Conservation (phyloP, 2,113 vertebrate genomes). For the Ceuthmochares aereus region DNA sequence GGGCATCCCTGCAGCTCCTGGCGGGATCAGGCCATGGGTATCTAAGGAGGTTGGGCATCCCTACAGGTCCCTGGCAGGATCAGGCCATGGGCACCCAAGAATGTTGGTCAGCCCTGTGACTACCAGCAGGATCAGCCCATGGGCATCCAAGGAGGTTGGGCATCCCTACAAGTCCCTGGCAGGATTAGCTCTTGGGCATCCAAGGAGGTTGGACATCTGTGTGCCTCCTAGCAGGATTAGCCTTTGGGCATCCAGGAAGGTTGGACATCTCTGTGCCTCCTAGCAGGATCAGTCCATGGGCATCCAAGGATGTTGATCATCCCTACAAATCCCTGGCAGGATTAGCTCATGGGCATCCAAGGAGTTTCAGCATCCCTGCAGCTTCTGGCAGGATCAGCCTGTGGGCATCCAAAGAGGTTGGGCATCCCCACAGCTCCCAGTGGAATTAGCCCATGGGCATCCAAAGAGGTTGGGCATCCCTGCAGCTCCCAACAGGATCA, state of each 20-base stretch:
- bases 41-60: background rate
- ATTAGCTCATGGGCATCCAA: background rate
- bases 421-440: background rate
- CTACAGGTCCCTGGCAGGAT: background rate
- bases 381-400: background rate
- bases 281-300: background rate
- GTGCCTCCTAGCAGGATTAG: no score
- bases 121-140: background rate
- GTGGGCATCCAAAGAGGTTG: background rate
- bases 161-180: background rate
- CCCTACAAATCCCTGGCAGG: background rate
- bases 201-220: no score
- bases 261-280: background rate
- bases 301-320: background rate
- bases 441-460: background rate
- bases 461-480: background rate
- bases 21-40: background rate
- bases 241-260: background rate
- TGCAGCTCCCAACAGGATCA: background rate
- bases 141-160: background rate
- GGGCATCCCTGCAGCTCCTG: no score
- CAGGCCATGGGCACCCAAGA: no score
- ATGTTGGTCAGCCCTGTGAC: fast-evolving
- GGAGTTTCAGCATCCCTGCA: background rate
- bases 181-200: no score